phyloP scores from a whole-genome alignment of 2,888 invertebrate species.

The Dioctria rufipes region DNA sequence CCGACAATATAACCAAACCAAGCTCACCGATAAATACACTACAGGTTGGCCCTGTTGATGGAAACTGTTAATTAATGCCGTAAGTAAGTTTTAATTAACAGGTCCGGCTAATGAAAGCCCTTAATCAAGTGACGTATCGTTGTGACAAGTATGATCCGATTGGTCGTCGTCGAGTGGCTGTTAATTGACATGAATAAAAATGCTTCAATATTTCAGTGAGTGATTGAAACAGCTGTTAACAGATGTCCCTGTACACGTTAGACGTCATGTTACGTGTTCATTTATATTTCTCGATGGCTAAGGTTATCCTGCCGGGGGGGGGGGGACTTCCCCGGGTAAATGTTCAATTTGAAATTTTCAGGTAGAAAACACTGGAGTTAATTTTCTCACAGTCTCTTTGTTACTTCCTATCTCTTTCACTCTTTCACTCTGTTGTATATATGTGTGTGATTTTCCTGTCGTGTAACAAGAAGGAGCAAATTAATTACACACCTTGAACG shows the following conservation, averaged over 20 bases:
- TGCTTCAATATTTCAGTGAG: background rate
- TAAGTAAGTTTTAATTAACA: constrained; percentile 52
- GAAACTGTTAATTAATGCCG: constrained; percentile 51
- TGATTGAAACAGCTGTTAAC: constrained; percentile 3
- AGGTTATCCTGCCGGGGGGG: no score
- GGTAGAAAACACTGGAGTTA: background rate
- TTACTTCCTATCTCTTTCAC: no score
- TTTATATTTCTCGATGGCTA: constrained; percentile 1
- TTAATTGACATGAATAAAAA: constrained; percentile 12
- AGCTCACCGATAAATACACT: background rate
- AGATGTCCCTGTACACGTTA: background rate
- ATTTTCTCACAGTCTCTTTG: no score
- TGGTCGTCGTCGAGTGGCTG: constrained; percentile 21
- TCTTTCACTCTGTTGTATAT: no score
- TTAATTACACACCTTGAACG: no score
- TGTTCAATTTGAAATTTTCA: constrained; percentile 36
- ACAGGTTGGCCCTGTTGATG: constrained; percentile 27
- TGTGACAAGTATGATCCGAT: constrained; percentile 37
- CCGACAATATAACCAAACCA: background rate
- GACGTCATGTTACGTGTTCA: constrained; percentile 14
- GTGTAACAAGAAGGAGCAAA: no score
- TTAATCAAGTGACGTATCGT: constrained; percentile 27
- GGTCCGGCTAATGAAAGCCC: constrained; percentile 24
- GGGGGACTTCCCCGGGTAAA: background rate
- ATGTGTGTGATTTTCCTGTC: no score